A percentile compares a stretch with the other conserved stretches of the same genome.
These are phyloP conservation scores for Planococcus citri DNA, from an alignment of 1,140 invertebrate species.

Conservation along the genomic window DNA sequence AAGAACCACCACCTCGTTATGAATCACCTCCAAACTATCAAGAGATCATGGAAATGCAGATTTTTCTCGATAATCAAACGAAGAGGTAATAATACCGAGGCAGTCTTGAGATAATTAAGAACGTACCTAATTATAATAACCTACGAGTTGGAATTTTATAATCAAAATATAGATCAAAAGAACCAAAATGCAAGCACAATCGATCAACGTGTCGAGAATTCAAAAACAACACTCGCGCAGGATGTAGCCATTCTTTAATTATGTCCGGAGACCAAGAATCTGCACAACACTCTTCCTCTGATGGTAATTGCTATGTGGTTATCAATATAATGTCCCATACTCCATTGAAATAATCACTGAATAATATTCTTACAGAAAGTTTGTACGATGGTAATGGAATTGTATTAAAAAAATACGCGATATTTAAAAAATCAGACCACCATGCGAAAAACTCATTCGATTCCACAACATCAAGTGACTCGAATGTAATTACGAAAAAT, in stretches of 20 bases:
- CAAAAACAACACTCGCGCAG: too few relatives aligned
- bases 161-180: neutral
- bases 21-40: conserved; percentile 58
- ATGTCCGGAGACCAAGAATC: neutral
- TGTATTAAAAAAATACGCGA: neutral
- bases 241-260: neutral
- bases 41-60: conserved; percentile 43
- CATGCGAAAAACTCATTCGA: too few relatives aligned
- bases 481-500: neutral
- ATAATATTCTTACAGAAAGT: neutral
- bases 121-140: too few relatives aligned
- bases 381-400: neutral
- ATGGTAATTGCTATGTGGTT: neutral
- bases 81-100: neutral
- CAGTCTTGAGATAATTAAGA: too few relatives aligned
- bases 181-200: neutral
- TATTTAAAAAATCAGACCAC: neutral
- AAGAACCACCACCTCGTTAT: conserved; percentile 55
- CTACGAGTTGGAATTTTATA: too few relatives aligned
- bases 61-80: neutral
- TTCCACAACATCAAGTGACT: neutral
- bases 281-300: neutral
- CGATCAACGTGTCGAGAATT: neutral
- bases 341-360: too few relatives aligned
- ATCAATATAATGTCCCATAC: neutral